Conservation (phyloP, 2,797 vertebrate species). For the Poeciliopsis infans region DNA sequence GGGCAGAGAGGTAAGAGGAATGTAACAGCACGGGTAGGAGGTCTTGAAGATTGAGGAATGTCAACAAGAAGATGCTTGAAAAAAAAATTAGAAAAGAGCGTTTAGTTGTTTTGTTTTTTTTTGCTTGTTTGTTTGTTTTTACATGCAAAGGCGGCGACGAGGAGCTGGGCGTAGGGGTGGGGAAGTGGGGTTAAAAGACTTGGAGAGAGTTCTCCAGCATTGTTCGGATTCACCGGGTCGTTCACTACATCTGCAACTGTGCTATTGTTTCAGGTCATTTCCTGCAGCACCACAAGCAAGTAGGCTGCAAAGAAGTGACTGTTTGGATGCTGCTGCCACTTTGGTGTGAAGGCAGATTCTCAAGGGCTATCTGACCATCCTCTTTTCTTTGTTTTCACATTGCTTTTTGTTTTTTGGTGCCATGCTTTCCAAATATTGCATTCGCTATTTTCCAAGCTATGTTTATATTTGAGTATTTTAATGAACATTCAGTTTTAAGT, state of each 20-base stretch:
- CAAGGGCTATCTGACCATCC: slow-evolving; percentile 63
- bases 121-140: slow-evolving; percentile 54
- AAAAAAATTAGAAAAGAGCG: slow-evolving; percentile 45
- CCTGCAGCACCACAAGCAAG: slow-evolving; percentile 40
- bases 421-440: neutral
- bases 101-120: slow-evolving; percentile 52
- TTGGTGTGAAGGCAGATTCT: slow-evolving; percentile 59
- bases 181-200: slow-evolving; percentile 56
- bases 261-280: slow-evolving; percentile 69
- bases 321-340: slow-evolving; percentile 51
- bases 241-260: slow-evolving; percentile 72
- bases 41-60: slow-evolving; percentile 50
- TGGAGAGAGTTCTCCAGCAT: slow-evolving; percentile 67
- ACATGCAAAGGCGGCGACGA: slow-evolving; percentile 57
- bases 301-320: slow-evolving; percentile 48
- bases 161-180: slow-evolving; percentile 27
- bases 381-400: neutral
- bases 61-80: slow-evolving; percentile 55
- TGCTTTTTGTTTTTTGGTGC: neutral
- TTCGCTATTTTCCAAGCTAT: slow-evolving; percentile 3
- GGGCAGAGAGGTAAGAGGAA: slow-evolving; percentile 52
- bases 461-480: slow-evolving; percentile 5
- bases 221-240: slow-evolving; percentile 78
- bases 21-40: slow-evolving; percentile 52
- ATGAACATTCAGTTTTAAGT: neutral